Conservation (phyloP, 2,797 vertebrate species). For the Peromyscus melanophrys region DNA sequence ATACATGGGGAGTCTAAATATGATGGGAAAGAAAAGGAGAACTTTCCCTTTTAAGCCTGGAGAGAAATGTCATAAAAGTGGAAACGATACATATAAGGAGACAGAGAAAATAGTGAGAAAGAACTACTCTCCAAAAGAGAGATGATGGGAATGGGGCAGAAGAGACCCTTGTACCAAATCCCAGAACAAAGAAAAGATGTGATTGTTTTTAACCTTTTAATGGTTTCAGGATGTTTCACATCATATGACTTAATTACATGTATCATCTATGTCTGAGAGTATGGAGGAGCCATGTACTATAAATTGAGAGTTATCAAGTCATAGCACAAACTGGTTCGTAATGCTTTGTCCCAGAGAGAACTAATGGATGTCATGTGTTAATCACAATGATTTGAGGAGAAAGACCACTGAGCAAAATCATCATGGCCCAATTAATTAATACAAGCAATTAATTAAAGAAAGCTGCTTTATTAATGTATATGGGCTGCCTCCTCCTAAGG, state of each 20-base stretch:
- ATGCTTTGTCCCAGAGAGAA: neutral
- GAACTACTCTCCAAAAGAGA: neutral
- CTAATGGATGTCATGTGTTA: neutral
- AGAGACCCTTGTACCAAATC: neutral
- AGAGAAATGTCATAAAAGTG: neutral
- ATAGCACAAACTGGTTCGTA: neutral
- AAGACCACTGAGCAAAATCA: neutral
- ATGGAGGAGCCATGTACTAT: neutral
- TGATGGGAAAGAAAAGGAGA: neutral
- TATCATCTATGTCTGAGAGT: neutral
- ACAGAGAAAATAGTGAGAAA: neutral
- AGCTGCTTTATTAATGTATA: neutral
- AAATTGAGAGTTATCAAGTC: neutral
- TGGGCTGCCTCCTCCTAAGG: neutral
- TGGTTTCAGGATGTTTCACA: neutral
- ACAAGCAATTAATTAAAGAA: neutral
- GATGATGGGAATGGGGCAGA: neutral
- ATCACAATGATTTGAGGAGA: neutral
- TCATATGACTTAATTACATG: neutral
- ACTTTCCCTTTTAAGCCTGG: neutral
- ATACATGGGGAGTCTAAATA: neutral
- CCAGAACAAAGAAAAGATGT: neutral
- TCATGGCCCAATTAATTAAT: neutral
- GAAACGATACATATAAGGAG: neutral
- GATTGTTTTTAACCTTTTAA: neutral